Evolutionary conservation across 2,113 vertebrate species (phyloP).

Genomic region (Atractosteus spatula): DNA sequence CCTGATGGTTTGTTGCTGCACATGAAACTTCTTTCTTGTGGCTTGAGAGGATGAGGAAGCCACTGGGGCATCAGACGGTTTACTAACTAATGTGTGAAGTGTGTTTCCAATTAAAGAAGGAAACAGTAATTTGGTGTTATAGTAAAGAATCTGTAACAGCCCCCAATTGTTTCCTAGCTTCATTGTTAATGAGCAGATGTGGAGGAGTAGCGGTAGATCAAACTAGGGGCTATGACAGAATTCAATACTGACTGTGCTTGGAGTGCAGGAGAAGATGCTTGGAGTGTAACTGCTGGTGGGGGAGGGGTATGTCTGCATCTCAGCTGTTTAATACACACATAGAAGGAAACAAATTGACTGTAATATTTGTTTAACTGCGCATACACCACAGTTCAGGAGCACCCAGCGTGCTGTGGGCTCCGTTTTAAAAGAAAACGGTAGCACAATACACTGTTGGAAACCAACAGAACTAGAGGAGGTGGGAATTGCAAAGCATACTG

Average conservation of each 20-base stretch:
- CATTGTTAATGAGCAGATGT: not conserved
- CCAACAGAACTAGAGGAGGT: not conserved
- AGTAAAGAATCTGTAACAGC: not conserved
- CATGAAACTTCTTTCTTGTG: constrained; percentile 12
- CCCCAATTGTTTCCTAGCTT: constrained; percentile 10
- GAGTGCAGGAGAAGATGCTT: no score
- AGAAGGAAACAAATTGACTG: not conserved
- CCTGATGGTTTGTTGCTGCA: not conserved
- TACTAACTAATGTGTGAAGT: constrained; percentile 8
- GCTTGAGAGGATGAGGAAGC: not conserved
- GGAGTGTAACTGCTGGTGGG: no score
- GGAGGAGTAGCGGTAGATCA: not conserved
- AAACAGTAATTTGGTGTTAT: not conserved
- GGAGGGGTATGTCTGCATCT: not conserved
- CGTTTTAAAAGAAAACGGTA: not conserved
- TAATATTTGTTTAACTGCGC: not conserved
- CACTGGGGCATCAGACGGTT: not conserved
- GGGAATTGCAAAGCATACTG: not conserved
- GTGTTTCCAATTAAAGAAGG: constrained; percentile 18
- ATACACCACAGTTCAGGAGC: not conserved
- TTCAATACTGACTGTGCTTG: not conserved
- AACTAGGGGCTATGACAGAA: not conserved
- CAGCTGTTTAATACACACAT: not conserved
- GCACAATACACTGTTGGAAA: not conserved
- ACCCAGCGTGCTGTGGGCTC: not conserved